Conservation (phyloP, 2,113 vertebrate genomes). For the Cavia porcellus region DNA sequence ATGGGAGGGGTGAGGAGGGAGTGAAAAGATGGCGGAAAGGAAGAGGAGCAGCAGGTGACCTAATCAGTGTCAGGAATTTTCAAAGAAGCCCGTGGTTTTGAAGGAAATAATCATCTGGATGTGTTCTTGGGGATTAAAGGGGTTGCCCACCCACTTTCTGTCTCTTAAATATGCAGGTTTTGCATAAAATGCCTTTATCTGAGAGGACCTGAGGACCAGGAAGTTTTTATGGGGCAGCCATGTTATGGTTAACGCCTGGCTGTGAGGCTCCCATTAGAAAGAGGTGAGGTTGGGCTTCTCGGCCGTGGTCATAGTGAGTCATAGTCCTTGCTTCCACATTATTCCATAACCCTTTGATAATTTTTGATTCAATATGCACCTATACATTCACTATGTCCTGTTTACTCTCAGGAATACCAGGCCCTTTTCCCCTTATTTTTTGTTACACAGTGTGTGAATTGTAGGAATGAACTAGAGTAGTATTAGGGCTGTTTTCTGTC, state of each 20-base stretch:
- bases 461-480: neutral
- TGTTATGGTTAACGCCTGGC: too few relatives aligned
- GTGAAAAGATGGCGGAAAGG: neutral
- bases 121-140: neutral
- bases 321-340: neutral
- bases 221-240: neutral
- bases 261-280: neutral
- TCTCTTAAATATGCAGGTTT: neutral
- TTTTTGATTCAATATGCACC: neutral
- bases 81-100: neutral
- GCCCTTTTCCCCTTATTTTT: neutral
- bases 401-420: neutral
- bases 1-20: fast-evolving
- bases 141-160: neutral
- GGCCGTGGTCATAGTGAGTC: neutral
- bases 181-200: neutral
- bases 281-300: neutral
- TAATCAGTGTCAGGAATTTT: neutral
- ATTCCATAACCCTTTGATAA: neutral
- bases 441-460: neutral
- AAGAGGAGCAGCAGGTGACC: neutral
- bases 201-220: neutral
- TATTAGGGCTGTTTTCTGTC: neutral
- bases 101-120: neutral
- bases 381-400: fast-evolving